These are phyloP conservation scores for Boleophthalmus pectinirostris DNA, from an alignment of 2,113 vertebrate species.

Conservation along the genomic window DNA sequence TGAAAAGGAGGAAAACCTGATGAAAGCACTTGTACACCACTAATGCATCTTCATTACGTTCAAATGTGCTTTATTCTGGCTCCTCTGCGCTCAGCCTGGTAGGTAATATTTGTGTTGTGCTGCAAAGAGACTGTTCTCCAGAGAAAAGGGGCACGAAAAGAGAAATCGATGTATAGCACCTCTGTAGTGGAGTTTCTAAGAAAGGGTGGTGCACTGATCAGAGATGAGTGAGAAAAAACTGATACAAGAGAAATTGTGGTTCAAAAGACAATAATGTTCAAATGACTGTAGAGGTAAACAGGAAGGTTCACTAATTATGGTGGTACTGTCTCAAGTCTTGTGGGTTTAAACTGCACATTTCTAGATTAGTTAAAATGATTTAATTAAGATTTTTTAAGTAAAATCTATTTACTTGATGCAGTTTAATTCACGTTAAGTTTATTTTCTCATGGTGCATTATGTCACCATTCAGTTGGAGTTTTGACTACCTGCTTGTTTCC, in stretches of 20 bases:
- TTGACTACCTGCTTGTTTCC: no score
- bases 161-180: conserved; percentile 28
- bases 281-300: conserved; percentile 58
- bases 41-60: conserved; percentile 76
- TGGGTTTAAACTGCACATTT: background rate
- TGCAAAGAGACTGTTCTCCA: conserved; percentile 31
- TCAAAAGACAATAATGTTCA: conserved; percentile 39
- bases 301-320: conserved; percentile 10
- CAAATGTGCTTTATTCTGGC: conserved; percentile 61
- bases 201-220: conserved; percentile 43
- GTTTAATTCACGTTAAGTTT: background rate
- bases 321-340: background rate
- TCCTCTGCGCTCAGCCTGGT: conserved; percentile 44
- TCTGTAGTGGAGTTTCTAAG: conserved; percentile 12
- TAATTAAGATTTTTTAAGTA: background rate
- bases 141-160: conserved; percentile 14
- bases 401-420: background rate
- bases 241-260: conserved; percentile 20
- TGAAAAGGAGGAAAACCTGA: conserved; percentile 67
- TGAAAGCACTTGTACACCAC: conserved; percentile 69
- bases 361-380: background rate
- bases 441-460: no score
- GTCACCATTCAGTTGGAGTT: no score
- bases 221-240: conserved; percentile 31
- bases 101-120: conserved; percentile 41